phyloP scores from a whole-genome alignment of 1,140 invertebrate species.

The Lepeophtheirus salmonis region DNA sequence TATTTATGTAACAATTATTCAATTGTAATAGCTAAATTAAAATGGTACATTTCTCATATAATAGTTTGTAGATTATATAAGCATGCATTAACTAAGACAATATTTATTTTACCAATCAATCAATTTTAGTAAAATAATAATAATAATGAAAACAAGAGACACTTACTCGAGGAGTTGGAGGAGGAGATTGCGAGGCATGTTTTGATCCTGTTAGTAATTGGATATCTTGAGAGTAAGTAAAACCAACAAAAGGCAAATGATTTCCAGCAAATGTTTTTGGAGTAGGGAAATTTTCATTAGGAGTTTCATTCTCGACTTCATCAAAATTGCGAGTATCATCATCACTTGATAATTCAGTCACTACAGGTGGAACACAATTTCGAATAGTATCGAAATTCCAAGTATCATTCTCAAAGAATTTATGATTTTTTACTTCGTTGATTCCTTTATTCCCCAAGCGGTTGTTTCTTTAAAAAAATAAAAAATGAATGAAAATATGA shows the following conservation, averaged over 20 bases:
- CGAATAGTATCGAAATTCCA: conserved; percentile 94
- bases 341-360: conserved; percentile 81
- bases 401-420: conserved; percentile 87
- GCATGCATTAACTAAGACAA: no score
- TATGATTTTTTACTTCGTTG: conserved; percentile 81
- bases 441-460: conserved; percentile 81
- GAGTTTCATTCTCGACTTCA: conserved; percentile 74
- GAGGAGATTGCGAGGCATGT: conserved; percentile 1
- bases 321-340: conserved; percentile 98
- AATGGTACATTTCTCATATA: no score
- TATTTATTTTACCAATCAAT: no score
- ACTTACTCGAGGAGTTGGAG: conserved; percentile 20
- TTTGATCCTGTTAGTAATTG: conserved; percentile 29
- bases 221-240: conserved; percentile 86
- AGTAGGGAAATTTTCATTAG: conserved; percentile 75
- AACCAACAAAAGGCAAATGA: conserved; percentile 94
- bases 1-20: no score
- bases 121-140: no score
- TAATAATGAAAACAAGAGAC: no score
- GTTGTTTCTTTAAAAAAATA: background rate
- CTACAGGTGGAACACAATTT: conserved; percentile 81
- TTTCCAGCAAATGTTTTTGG: conserved; percentile 96
- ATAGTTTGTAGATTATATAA: no score
- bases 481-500: background rate
- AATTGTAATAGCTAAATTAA: no score